Percentiles rank a stretch among this genome's conserved stretches.
phyloP scores from a whole-genome alignment of 1,140 invertebrate species.

The Epicauta chinensis region DNA sequence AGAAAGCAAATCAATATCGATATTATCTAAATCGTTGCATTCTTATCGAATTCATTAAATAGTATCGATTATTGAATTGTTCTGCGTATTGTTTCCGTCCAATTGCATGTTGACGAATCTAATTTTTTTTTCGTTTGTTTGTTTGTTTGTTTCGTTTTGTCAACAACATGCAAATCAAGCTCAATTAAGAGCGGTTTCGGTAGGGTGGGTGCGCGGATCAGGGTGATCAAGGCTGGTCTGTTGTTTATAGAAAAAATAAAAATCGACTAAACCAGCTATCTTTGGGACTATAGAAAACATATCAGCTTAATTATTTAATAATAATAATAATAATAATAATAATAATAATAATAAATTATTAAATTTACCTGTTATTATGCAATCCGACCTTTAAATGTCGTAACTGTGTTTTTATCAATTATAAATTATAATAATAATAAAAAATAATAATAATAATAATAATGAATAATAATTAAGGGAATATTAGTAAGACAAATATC shows the following conservation, averaged over 20 bases:
- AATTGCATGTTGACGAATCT: slow-evolving; percentile 32
- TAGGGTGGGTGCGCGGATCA: slow-evolving; percentile 40
- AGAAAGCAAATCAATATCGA: background rate
- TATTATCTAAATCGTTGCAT: background rate
- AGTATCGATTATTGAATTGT: slow-evolving; percentile 18
- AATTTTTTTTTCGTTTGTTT: too few relatives aligned
- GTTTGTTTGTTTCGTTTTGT: too few relatives aligned
- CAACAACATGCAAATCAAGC: slow-evolving; percentile 32
- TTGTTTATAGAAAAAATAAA: slow-evolving; percentile 12
- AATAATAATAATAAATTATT: slow-evolving; percentile 34
- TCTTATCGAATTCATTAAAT: background rate
- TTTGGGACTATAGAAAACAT: slow-evolving; percentile 44
- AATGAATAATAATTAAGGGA: slow-evolving; percentile 9
- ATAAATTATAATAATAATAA: slow-evolving; percentile 7
- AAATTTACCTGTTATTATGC: slow-evolving; percentile 43
- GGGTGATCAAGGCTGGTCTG: slow-evolving; percentile 31
- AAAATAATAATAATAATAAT: too few relatives aligned
- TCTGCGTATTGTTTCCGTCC: slow-evolving; percentile 44
- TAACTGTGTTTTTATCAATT: slow-evolving; percentile 33
- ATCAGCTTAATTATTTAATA: slow-evolving; percentile 38
- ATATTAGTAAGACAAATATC: slow-evolving; percentile 23
- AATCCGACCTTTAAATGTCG: slow-evolving; percentile 44
- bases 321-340: slow-evolving; percentile 34
- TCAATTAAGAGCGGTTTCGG: slow-evolving; percentile 27
- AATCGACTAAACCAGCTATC: slow-evolving; percentile 23